These are phyloP conservation scores for Chelonus formosanus DNA, from an alignment of 2,888 invertebrate species.

Conservation along the genomic window DNA sequence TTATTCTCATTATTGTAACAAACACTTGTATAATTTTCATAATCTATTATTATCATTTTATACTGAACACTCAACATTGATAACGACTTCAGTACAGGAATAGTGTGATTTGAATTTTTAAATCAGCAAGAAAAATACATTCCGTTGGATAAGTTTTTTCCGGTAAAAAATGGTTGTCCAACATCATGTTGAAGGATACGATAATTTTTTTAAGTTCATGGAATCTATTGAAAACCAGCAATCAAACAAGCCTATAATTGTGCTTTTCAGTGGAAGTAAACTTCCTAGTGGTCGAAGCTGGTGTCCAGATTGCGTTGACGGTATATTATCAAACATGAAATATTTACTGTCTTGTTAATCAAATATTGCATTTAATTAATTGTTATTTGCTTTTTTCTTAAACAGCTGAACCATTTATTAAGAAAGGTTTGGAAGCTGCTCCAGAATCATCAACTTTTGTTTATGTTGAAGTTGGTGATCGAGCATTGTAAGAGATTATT, in stretches of 20 bases:
- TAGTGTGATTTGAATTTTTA: too few relatives aligned
- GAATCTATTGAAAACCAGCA: conserved; percentile 25
- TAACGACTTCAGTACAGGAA: too few relatives aligned
- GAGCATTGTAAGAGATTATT: conserved; percentile 71
- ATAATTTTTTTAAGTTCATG: conserved; percentile 70
- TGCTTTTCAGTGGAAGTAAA: conserved; percentile 76
- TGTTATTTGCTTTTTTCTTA: conserved; percentile 25
- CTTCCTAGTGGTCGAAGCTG: conserved; percentile 78
- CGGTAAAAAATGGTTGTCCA: conserved; percentile 65
- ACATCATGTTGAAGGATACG: conserved; percentile 70
- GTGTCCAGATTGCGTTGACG: conserved; percentile 89
- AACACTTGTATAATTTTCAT: too few relatives aligned
- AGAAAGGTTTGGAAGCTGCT: conserved; percentile 72
- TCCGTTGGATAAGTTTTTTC: too few relatives aligned
- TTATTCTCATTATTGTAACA: too few relatives aligned
- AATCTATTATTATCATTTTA: too few relatives aligned
- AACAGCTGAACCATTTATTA: conserved; percentile 81
- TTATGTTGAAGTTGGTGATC: conserved; percentile 81
- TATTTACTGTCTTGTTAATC: neutral
- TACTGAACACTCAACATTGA: too few relatives aligned
- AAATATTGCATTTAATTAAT: neutral
- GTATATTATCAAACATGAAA: conserved; percentile 65
- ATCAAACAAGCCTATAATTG: conserved; percentile 63
- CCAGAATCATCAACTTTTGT: conserved; percentile 74
- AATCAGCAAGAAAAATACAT: too few relatives aligned